These are phyloP conservation scores for Nomada fucata DNA, from an alignment of 2,888 invertebrate species.

Conservation along the genomic window DNA sequence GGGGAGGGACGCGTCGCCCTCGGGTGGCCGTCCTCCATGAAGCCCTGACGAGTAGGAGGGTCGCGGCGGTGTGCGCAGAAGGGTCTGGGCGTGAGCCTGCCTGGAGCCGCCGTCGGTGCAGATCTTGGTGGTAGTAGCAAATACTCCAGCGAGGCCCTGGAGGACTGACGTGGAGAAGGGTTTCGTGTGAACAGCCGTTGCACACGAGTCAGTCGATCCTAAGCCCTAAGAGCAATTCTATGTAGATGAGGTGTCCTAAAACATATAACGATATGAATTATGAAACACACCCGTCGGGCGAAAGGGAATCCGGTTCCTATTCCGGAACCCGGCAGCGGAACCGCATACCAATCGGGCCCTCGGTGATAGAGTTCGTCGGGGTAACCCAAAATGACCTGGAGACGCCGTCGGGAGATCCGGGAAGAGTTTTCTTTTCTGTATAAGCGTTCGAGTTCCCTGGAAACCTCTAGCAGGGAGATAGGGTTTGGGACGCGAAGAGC, in stretches of 20 bases:
- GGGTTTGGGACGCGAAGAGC: too few species aligned
- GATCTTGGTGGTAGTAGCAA: constrained; percentile 87
- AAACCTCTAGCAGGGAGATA: too few species aligned
- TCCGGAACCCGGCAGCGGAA: constrained; percentile 81
- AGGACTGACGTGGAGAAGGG: constrained; percentile 87
- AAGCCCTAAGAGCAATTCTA: constrained; percentile 83
- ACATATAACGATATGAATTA: constrained; percentile 74
- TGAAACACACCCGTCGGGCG: constrained; percentile 84
- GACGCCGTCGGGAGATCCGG: constrained; percentile 86
- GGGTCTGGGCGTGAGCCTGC: constrained; percentile 83
- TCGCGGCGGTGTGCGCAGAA: constrained; percentile 65
- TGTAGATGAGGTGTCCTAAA: constrained; percentile 71
- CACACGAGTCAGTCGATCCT: constrained; percentile 87
- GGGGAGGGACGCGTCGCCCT: constrained; percentile 66
- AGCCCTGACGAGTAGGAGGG: constrained; percentile 88
- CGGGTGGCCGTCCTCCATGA: constrained; percentile 76
- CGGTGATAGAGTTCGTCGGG: constrained; percentile 84
- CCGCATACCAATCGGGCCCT: constrained; percentile 78
- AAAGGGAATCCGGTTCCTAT: constrained; percentile 84
- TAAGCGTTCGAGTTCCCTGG: constrained; percentile 61
- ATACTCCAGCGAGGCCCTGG: constrained; percentile 87
- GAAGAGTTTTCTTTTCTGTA: constrained; percentile 83
- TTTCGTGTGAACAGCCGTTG: constrained; percentile 88
- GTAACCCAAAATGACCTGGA: constrained; percentile 86
- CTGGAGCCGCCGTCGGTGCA: constrained; percentile 78